Evolutionary conservation across 2,888 invertebrate genomes (phyloP), one percentile per base, ranked within the genome.

Genomic region (Ligdia adustata): DNA sequence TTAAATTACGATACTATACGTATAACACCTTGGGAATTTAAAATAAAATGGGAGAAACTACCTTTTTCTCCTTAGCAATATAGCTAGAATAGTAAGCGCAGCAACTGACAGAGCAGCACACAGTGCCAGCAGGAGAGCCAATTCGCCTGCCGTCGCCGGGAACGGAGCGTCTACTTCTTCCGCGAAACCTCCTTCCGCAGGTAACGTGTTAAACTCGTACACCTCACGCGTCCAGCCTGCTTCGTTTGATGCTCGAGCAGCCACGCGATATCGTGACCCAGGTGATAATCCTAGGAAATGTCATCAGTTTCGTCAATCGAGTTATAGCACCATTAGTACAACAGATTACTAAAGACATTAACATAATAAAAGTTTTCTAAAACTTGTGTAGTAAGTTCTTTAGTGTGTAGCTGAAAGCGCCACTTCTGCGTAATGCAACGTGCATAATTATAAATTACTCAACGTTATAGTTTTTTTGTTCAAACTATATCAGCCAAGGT

Each of bases 201-300:
- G 90, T 14, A 86, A 79, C 16, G 93, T 93, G 29, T 91, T 90
- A 64, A 93, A 92, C 66, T 92, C 92, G 63, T 91, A 93, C 38
- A 92, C 91, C 54, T 92, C 92, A 0, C 91, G 86, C 33, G 92
- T 91, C 82, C 91, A 91, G 0, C 92, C 93, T 3, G 93, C 93
- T 66, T 93, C 93, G 67, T 92, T 93, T 4, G 91, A 90, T 14
- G 92, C 93, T 0, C 92, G 90, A 27, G 92, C 91, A 29, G 92
- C 91, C 16, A 93, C 82, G 38, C 92, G 92, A 70, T 92, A 93
- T 72, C 93, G 90, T 31, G 92, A 92, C 1, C 92, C 91, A 6
- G 92, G 91, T 7, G 82, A 75, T 54, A 93, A 78, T 34, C 89
- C 89, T 86, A 54, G 5, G 9, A n/a, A 31, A 14, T 3, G 9